Evolutionary conservation across 2,797 vertebrate species (phyloP), one percentile per base, ranked within the genome.

Genomic region (Petrocephalus schoutedeni): DNA sequence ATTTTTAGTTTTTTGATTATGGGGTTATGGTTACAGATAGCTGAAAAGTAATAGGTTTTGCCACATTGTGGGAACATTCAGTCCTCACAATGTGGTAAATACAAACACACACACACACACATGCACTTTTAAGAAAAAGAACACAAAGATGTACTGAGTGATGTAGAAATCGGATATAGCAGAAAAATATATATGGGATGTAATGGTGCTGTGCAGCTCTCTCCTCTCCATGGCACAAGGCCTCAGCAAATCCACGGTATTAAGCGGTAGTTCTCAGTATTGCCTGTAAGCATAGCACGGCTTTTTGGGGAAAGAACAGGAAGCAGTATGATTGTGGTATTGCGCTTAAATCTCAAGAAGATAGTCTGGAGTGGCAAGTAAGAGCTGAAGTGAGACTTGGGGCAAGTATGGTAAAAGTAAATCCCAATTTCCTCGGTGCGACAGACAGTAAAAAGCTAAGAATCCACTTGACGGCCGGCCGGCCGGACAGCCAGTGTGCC

Each of bases 161-260:
- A 86, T 28, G 56, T 23, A 41, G 57, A 58, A 53, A 88, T 71
- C 23, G 36, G 53, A n/a, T 45, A n/a, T 12, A 21, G 4, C 83
- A 82, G 83, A 45, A 45, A 85, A 80, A 86, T 89, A 16, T 49
- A 83, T 88, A 88, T 54, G 85, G 91, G 92, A 32, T n/a, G 56
- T 1, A 8, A 14, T 64, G 23, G 32, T 7, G 14, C 87, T 61
- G 77, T 88, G 51, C n/a, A 23, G 36, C 45, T 54, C 56, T 87
- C 16, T 5, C 49, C 41, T 41, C 36, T 41, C 57, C 45, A 57
- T 51, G 80, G 7, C n/a, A 45, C 49, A 45, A 49, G 74, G n/a
- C 56, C n/a, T 88, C 36, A 61, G 41, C 4, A 23, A 19, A 49
- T 36, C 21, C 12, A 61, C 23, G n/a, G 19, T 77, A 84, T 61